Conservation (phyloP, 2,797 vertebrate genomes). For the Pseudochirops cupreus region DNA sequence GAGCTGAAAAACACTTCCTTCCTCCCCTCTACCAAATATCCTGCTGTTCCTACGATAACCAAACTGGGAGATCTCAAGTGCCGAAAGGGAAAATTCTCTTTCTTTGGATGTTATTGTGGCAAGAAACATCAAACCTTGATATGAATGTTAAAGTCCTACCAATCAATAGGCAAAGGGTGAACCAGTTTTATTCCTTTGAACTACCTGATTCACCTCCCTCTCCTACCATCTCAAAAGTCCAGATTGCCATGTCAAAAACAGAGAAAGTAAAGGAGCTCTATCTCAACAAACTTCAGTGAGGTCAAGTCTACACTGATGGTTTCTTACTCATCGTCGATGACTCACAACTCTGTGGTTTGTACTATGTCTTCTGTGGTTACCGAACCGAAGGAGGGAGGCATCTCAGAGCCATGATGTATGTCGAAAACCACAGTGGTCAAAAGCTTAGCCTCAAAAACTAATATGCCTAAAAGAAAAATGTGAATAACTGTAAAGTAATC, state of each 20-base stretch:
- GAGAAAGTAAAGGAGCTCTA: conserved; percentile 20
- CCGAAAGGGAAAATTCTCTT: background rate
- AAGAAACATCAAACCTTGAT: background rate
- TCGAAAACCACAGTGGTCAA: conserved; percentile 28
- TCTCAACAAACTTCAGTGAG: conserved; percentile 8
- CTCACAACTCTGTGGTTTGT: background rate
- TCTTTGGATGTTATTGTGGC: conserved; percentile 13
- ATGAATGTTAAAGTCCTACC: background rate
- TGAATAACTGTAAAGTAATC: conserved; percentile 77
- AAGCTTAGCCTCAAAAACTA: conserved; percentile 55
- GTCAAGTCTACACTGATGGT: conserved; percentile 51
- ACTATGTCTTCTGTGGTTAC: background rate
- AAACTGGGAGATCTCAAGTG: background rate
- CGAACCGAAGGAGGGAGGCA: background rate
- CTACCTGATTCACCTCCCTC: conserved; percentile 7
- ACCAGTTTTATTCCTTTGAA: conserved; percentile 41
- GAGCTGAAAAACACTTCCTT: background rate
- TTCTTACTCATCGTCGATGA: background rate
- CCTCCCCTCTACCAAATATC: conserved; percentile 9
- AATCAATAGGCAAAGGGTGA: background rate
- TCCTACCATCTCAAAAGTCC: conserved; percentile 18
- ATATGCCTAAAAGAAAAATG: conserved; percentile 63
- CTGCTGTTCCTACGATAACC: conserved; percentile 9
- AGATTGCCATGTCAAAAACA: conserved; percentile 51
- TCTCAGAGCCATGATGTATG: background rate